Evolutionary conservation across 2,888 invertebrate species (phyloP), one percentile per base, ranked within the genome.

Genomic region (Aporophyla lueneburgensis): DNA sequence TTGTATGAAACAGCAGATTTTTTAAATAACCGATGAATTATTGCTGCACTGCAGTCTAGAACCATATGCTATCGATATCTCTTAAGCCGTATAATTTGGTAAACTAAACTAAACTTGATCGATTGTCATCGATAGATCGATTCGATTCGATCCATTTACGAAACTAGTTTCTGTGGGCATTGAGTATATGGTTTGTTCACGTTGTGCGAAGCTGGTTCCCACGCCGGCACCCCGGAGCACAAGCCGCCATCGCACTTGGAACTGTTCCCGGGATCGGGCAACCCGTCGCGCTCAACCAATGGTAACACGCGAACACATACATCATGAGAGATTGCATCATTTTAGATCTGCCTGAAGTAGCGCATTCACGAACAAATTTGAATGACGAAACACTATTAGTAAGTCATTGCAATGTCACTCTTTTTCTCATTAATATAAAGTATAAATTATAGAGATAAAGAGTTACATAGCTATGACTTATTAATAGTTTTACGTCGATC

Each of bases 211-310:
- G 96, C 94, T 89, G 96, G 95, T 84, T 97, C 97, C 86, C 94
- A 94, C 92, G 94, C 95, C 88, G 97, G 97, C 93, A 97, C 98
- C 92, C 98, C 98, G 91, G 97, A 97, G 92, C 97, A 97, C 95
- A 97, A 97, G 96, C 98, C 98, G 96, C 98, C 98, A 90, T 97
- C 97, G 92, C 97, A 97, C 95, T 97, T 98, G 95, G 98, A 98
- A 96, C 97, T 98, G 93, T 97, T 97, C 96, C 97, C 97, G 91
- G 96, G 97, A 91, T 95, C 97, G 92, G 96, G 96, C 94, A 97
- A 97, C 95, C 96, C 97, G 93, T 97, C 97, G 93, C 97, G 97
- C 95, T 98, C 98, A 96, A 97, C 98, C 96, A 98, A 98, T 97
- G 98, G 98, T 98, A 98, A 98, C 97, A 95, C 92, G 92, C 91